Percentiles rank a stretch among this genome's conserved stretches.
phyloP scores from a whole-genome alignment of 92 coral and sea anemone genomes.

The Isaurus tuberculatus region DNA sequence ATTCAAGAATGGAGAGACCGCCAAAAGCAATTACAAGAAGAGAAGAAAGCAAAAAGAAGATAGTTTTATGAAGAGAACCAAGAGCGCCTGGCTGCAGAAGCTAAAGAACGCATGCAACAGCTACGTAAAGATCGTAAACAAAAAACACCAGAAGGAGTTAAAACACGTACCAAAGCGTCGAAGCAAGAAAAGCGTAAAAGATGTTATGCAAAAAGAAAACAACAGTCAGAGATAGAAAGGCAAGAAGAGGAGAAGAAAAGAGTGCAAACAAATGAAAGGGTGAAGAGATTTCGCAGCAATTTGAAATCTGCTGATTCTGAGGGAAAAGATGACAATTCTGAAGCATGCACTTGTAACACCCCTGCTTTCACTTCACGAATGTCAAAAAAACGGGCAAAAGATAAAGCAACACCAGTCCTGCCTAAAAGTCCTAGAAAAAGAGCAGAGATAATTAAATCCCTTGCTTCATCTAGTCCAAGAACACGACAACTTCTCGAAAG shows the following conservation, averaged over 20 bases:
- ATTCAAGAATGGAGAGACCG: not conserved
- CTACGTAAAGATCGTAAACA: not conserved
- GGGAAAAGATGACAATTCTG: not conserved
- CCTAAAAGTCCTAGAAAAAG: slow-evolving; percentile 11
- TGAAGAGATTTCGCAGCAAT: slow-evolving; percentile 6
- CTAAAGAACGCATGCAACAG: not conserved
- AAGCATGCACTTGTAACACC: not conserved
- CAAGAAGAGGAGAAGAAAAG: not conserved
- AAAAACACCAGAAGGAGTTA: not conserved
- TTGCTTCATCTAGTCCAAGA: slow-evolving; percentile 31
- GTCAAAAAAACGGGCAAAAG: slow-evolving; percentile 17
- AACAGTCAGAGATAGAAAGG: not conserved
- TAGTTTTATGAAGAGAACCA: not conserved
- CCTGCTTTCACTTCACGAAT: not conserved
- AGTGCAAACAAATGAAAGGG: not conserved
- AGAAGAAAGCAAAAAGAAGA: not conserved
- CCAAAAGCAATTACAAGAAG: not conserved
- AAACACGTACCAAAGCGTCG: not conserved
- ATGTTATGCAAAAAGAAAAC: not conserved
- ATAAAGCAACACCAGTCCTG: slow-evolving; percentile 2
- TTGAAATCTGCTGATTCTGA: not conserved
- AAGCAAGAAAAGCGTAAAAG: not conserved
- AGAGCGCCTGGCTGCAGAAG: not conserved
- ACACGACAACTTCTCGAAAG: slow-evolving; percentile 12
- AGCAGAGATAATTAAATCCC: slow-evolving; percentile 14